phyloP scores from a whole-genome alignment of 2,888 invertebrate genomes.

The Mesorhabditis sp. region DNA sequence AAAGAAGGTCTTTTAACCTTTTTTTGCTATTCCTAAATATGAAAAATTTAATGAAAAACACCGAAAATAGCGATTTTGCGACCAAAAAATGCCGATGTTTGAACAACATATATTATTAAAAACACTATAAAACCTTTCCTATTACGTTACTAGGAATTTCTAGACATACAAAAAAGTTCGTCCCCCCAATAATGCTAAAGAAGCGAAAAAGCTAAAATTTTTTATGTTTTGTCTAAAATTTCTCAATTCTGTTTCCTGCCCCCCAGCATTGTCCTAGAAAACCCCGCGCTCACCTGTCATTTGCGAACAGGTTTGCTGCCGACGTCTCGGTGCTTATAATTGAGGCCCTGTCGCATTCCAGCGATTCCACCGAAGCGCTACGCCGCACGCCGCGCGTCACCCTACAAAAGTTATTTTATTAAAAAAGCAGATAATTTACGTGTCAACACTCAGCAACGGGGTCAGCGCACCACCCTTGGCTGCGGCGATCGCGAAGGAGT shows the following conservation, averaged over 20 bases:
- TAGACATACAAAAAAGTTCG: too few species aligned
- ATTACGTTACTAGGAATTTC: too few species aligned
- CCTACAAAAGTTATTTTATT: conserved; percentile 11
- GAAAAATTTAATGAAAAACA: too few species aligned
- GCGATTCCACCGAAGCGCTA: conserved; percentile 33
- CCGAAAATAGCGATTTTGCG: too few species aligned
- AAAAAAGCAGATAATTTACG: conserved; percentile 9
- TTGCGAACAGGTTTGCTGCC: conserved; percentile 26
- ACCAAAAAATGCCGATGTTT: too few species aligned
- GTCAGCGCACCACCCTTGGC: conserved; percentile 23
- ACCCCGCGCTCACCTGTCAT: conserved; percentile 18
- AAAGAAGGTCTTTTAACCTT: neutral
- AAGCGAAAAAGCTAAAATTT: neutral
- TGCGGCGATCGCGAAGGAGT: conserved; percentile 37
- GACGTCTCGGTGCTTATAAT: conserved; percentile 37
- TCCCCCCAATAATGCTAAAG: too few species aligned
- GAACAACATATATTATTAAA: too few species aligned
- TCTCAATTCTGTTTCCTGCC: too few species aligned
- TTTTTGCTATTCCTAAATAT: too few species aligned
- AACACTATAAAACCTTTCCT: too few species aligned
- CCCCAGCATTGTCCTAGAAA: too few species aligned
- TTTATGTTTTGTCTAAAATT: neutral
- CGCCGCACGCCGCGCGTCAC: conserved; percentile 34
- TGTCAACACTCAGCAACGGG: conserved; percentile 29
- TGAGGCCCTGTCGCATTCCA: conserved; percentile 39